Base-by-base conservation (phyloP, 2,113 vertebrate species). In the Crotalus viridis region DNA sequence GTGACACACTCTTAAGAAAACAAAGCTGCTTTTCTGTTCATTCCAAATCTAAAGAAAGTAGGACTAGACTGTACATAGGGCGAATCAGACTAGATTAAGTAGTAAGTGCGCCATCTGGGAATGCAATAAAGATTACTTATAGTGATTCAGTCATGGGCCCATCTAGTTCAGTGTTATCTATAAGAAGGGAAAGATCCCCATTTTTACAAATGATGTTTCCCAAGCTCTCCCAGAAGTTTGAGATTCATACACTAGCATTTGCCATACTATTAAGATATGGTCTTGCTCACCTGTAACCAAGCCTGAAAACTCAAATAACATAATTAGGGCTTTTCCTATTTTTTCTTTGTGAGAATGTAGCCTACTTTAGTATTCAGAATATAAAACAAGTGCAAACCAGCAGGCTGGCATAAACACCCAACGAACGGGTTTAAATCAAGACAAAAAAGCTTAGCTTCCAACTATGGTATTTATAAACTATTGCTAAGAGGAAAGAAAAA, bases 351-450 rank as follows among this genome's bases (percentile, higher is more conserved):
- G 74, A 81, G 17, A 19, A 21, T 22, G 74, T 39, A 43, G 33
- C 39, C 33, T 81, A 39, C 51, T 91, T 89, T 96, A 91, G 13
- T 43, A 93, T 19, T 92, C 94, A 90, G 33, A 94, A 26, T 17
- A n/a, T 88, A 95, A 93, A 43, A n/a, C 89, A 88, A 8, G 85
- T 94, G 12, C 93, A 95, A 93, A 94, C 69, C 93, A 95, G 91
- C 87, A 97, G 93, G 90, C 91, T 95, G 59, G 81, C 92, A 88
- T 95, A 96, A 97, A 96, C 94, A 96, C 4, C 64, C 13, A 94
- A 93, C 6, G 9, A 91, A 74, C 95, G n/a, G 43, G 85, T 94
- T 96, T 96, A 96, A 96, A 96, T 95, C 95, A 95, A 91, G 96
- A 91, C 46, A 69, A 93, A 89, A 92, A 87, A 92, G 87, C 22